Evolutionary conservation across 2,797 vertebrate species (phyloP), one percentile per base, ranked within the genome.

Genomic region (Sebastes nivosus): DNA sequence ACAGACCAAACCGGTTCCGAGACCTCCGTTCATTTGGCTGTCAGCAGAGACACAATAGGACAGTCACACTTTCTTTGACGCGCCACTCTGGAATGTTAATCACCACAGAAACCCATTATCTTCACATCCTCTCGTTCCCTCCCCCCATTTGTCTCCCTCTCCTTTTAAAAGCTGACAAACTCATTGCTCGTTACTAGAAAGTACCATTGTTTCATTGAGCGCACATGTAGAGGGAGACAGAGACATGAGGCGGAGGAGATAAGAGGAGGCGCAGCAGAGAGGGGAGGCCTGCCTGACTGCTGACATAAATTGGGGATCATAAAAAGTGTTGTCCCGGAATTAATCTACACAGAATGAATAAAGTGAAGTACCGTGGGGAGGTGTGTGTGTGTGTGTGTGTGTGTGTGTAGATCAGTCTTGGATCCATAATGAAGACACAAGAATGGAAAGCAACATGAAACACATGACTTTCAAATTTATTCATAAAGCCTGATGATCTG

Each of bases 271-370:
- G 80, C 79, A 70, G 87, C 65, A 6, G 72, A 59, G 80, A 85
- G 78, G 80, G 83, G 32, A 81, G 82, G 89, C 68, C 86, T 84
- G 87, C 65, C 82, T 80, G 81, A 69, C 87, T 82, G 86, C 77
- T 77, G 88, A 90, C 92, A 92, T 92, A 88, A 93, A 94, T 92
- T 93, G 90, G 87, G 85, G 88, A 92, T 93, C 91, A 89, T 93
- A 93, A 91, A 93, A 94, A 86, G 89, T 91, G 92, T 82, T 81
- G 50, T 86, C 52, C 73, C 18, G 2, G 86, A 92, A 92, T 94
- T 90, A 93, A 93, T 93, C 87, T 90, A 82, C 68, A 22, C 88
- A 88, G 86, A 93, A 88, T 89, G 90, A 93, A 93, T 92, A 88
- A 86, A 92, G 89, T 90, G 80, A 85, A 90, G 83, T 83, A 88